Evolutionary conservation across 2,888 invertebrate genomes (phyloP).

Genomic region (Tryphoninae sp.): DNA sequence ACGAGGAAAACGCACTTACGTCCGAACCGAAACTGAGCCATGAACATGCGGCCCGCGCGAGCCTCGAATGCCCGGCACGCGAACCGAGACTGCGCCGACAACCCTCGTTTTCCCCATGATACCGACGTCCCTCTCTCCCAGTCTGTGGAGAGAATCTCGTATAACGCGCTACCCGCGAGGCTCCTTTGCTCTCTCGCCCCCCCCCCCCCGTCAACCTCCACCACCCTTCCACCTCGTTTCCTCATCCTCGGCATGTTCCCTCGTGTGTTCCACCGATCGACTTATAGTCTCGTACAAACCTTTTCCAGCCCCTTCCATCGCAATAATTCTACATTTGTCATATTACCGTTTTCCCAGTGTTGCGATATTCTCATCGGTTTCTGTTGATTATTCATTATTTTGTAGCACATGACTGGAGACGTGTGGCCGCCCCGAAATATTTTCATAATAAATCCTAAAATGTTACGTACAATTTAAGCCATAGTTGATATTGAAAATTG

Average conservation of each 20-base stretch:
- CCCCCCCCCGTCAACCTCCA: conserved; percentile 52
- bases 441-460: too few species aligned
- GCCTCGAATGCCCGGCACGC: conserved; percentile 75
- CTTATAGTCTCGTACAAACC: conserved; percentile 67
- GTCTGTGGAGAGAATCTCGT: conserved; percentile 42
- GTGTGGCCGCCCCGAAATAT: too few species aligned
- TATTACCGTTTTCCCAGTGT: conserved; percentile 44
- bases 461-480: too few species aligned
- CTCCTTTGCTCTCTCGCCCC: conserved; percentile 40
- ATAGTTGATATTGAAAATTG: too few species aligned
- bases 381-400: conserved; percentile 41
- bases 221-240: conserved; percentile 26
- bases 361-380: conserved; percentile 34
- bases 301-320: conserved; percentile 34
- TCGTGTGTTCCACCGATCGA: conserved; percentile 58
- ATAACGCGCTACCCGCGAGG: conserved; percentile 43
- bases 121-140: conserved; percentile 66
- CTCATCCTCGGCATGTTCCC: conserved; percentile 42
- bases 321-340: conserved; percentile 71
- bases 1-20: conserved; percentile 61
- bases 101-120: conserved; percentile 70
- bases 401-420: not conserved
- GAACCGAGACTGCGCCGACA: conserved; percentile 76
- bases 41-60: conserved; percentile 74
- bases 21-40: conserved; percentile 76